phyloP scores from a whole-genome alignment of 2,888 invertebrate genomes.

The Nasonovia ribisnigri region DNA sequence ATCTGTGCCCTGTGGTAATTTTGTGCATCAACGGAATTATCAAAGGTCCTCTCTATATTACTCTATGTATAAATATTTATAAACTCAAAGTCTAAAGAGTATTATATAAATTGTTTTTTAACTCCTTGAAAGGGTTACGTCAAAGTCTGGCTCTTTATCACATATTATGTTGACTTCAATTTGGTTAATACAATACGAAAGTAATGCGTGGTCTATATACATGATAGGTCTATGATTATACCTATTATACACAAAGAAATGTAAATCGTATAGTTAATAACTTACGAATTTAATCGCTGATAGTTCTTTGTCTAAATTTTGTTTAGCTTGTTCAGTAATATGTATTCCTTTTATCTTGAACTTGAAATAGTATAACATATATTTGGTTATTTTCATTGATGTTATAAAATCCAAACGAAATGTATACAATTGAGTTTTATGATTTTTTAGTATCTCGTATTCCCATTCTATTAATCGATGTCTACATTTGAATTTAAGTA shows the following conservation, averaged over 20 bases:
- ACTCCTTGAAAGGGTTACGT: no score
- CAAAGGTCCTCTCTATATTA: no score
- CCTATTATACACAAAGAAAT: not conserved
- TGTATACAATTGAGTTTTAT: conserved; percentile 42
- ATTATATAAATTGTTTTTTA: no score
- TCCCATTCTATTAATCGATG: conserved; percentile 34
- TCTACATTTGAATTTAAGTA: conserved; percentile 44
- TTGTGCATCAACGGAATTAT: no score
- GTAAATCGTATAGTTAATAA: not conserved
- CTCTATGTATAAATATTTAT: not conserved
- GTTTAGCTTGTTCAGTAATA: conserved; percentile 44
- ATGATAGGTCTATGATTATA: no score
- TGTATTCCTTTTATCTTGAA: conserved; percentile 38
- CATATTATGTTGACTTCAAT: no score
- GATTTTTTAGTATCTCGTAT: not conserved
- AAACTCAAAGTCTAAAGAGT: no score
- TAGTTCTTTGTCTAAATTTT: conserved; percentile 39
- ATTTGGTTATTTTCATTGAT: conserved; percentile 51
- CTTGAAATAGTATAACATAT: conserved; percentile 46
- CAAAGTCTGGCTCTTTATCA: no score
- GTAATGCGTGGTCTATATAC: no score
- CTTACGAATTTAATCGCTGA: conserved; percentile 36
- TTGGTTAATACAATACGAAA: no score
- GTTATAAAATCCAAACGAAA: conserved; percentile 44
- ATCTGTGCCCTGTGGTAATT: no score